phyloP scores from a whole-genome alignment of 2,888 invertebrate species.

The Pomacea canaliculata region DNA sequence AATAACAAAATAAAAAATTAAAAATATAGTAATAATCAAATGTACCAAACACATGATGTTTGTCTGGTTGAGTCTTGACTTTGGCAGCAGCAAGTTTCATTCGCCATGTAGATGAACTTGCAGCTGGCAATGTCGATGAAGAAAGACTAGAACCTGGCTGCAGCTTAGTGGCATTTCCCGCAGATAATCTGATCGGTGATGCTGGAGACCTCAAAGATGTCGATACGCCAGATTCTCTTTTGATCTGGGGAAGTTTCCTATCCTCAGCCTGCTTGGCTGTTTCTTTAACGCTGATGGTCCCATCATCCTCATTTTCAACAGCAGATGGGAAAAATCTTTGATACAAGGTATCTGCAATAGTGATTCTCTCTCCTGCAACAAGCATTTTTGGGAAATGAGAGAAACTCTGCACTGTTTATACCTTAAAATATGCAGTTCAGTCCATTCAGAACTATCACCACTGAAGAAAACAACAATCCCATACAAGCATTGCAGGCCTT shows the following conservation, averaged over 20 bases:
- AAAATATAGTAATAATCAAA: neutral
- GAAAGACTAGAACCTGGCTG: neutral
- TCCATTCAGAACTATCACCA: no score
- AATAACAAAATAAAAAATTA: no score
- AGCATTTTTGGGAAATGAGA: no score
- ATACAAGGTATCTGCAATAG: neutral
- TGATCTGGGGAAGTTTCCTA: no score
- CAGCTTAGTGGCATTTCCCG: neutral
- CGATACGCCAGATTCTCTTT: no score
- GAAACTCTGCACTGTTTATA: no score
- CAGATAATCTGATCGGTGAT: neutral
- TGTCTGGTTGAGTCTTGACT: neutral
- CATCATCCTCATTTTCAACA: conserved; percentile 4
- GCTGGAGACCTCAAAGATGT: no score
- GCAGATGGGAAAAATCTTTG: neutral
- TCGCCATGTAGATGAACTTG: neutral
- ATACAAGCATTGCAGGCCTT: no score
- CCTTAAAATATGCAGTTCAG: no score
- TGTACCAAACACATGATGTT: neutral
- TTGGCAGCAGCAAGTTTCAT: neutral
- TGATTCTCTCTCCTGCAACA: neutral
- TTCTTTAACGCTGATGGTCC: neutral
- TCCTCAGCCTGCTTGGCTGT: no score
- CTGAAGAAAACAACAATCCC: no score
- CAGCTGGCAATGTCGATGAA: neutral